phyloP scores from a whole-genome alignment of 1,140 invertebrate species.

The Procambarus clarkii region DNA sequence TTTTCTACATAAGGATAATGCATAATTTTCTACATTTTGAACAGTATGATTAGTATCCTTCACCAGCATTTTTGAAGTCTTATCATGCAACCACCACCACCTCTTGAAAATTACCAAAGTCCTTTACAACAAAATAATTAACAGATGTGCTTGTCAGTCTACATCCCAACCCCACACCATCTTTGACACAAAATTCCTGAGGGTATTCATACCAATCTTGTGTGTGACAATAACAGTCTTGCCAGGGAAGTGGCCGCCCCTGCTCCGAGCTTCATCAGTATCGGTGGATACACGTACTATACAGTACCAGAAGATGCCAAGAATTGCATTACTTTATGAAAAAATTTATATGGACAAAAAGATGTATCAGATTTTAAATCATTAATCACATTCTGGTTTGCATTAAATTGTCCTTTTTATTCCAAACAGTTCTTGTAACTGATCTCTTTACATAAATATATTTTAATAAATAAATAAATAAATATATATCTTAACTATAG shows the following conservation, averaged over 20 bases:
- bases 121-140: background rate
- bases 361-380: background rate
- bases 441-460: background rate
- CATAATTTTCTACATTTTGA: slow-evolving; percentile 4
- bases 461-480: background rate
- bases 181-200: background rate
- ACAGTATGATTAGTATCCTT: background rate
- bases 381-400: background rate
- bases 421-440: background rate
- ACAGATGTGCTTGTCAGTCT: background rate
- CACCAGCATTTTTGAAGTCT: background rate
- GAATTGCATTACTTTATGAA: background rate
- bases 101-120: background rate
- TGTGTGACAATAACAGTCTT: slow-evolving; percentile 41
- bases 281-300: slow-evolving; percentile 49
- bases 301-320: background rate
- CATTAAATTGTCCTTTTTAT: too few species aligned
- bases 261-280: slow-evolving; percentile 61
- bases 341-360: background rate
- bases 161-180: background rate
- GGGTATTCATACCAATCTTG: slow-evolving; percentile 32
- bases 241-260: slow-evolving; percentile 49
- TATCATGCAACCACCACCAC: background rate
- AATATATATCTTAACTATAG: too few species aligned
- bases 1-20: background rate